Evolutionary conservation across 2,888 invertebrate genomes (phyloP).

Genomic region (Epinotia bilunana): DNA sequence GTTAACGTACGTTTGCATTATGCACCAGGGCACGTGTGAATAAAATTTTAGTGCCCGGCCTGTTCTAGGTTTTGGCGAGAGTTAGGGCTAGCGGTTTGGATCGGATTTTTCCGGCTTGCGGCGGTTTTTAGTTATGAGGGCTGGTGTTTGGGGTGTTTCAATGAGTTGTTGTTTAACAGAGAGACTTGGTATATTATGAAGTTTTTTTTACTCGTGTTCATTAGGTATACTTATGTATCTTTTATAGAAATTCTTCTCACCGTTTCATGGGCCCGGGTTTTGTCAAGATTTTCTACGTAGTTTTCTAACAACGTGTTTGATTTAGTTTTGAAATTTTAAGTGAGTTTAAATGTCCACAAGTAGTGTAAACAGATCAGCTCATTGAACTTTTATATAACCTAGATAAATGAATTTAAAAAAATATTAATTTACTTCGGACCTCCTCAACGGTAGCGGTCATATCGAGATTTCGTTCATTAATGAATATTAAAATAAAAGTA

Average conservation of each 20-base stretch:
- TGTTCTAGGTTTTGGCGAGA: constrained; percentile 67
- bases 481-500: constrained; percentile 20
- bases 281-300: no score
- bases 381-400: background rate
- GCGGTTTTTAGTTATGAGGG: constrained; percentile 19
- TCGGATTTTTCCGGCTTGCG: constrained; percentile 36
- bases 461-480: background rate
- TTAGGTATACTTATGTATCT: no score
- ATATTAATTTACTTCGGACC: constrained; percentile 3
- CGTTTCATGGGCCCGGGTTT: no score
- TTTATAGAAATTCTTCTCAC: no score
- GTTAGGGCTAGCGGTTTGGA: constrained; percentile 58
- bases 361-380: no score
- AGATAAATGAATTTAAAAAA: constrained; percentile 17
- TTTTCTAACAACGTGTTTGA: no score
- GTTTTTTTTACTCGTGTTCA: no score
- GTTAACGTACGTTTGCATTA: constrained; percentile 81
- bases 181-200: background rate
- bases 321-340: no score
- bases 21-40: constrained; percentile 80
- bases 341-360: no score
- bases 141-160: background rate
- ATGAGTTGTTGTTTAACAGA: background rate
- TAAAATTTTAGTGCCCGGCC: constrained; percentile 80
- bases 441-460: background rate